Percentiles rank a stretch among this genome's conserved stretches.
Conservation (phyloP, 1,140 invertebrate species). For the Camponotus pennsylvanicus region DNA sequence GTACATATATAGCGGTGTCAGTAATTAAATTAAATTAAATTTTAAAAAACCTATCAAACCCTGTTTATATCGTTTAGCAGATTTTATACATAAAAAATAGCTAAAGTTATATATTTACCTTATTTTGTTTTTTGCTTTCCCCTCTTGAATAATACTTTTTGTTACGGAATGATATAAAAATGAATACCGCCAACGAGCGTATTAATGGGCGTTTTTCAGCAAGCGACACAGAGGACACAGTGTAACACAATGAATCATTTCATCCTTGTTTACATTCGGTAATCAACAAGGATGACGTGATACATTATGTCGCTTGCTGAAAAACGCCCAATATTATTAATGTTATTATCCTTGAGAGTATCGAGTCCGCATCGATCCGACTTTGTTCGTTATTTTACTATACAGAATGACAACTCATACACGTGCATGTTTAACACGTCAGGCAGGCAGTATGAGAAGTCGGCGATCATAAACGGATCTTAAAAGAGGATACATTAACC, state of each 20-base stretch:
- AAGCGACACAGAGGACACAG: too few relatives aligned
- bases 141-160: conserved; percentile 31
- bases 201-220: background rate
- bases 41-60: conserved; percentile 32
- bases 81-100: conserved; percentile 9
- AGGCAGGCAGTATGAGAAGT: conserved; percentile 7
- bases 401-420: conserved; percentile 20
- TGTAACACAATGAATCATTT: too few relatives aligned
- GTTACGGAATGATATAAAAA: conserved; percentile 48
- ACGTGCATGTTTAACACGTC: background rate
- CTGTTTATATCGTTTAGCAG: conserved; percentile 35
- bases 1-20: background rate
- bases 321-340: conserved; percentile 32
- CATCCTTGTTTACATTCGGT: too few relatives aligned
- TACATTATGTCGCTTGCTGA: too few relatives aligned
- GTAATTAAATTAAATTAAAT: conserved; percentile 30
- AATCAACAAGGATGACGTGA: too few relatives aligned
- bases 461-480: conserved; percentile 48
- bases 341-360: conserved; percentile 58
- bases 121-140: conserved; percentile 20
- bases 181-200: conserved; percentile 37
- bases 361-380: conserved; percentile 36
- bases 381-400: conserved; percentile 39
- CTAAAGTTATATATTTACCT: conserved; percentile 33
- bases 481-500: conserved; percentile 59